Evolutionary conservation across 2,113 vertebrate species (phyloP).

Genomic region (Coptodon bakossiorum): DNA sequence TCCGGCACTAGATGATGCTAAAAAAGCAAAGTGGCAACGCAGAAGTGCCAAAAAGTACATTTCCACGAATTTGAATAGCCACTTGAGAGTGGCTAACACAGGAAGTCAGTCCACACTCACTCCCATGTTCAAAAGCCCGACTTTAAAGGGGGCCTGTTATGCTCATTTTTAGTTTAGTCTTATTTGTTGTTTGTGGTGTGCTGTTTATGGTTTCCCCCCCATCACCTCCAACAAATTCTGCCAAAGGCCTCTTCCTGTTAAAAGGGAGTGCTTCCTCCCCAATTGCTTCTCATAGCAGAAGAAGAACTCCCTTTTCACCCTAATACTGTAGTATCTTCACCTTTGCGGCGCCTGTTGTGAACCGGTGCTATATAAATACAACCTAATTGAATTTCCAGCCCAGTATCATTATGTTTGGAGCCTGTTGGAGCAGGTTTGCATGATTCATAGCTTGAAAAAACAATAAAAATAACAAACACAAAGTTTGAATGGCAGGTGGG

Average conservation of each 20-base stretch:
- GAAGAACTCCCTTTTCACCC: neutral
- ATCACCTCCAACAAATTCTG: neutral
- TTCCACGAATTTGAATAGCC: neutral
- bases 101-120: neutral
- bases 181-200: neutral
- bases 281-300: rapidly evolving
- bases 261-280: neutral
- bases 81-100: neutral
- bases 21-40: neutral
- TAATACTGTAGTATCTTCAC: rapidly evolving
- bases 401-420: neutral
- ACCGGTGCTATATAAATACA: neutral
- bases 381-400: neutral
- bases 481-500: neutral
- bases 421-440: neutral
- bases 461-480: neutral
- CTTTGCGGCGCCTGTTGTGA: neutral
- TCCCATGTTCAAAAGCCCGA: rapidly evolving
- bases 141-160: neutral
- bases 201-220: neutral
- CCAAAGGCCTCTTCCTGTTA: neutral
- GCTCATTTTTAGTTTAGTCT: neutral
- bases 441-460: neutral
- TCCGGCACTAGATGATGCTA: neutral
- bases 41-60: neutral